Evolutionary conservation across 2,113 vertebrate genomes (phyloP).

Genomic region (Labeo rohita): DNA sequence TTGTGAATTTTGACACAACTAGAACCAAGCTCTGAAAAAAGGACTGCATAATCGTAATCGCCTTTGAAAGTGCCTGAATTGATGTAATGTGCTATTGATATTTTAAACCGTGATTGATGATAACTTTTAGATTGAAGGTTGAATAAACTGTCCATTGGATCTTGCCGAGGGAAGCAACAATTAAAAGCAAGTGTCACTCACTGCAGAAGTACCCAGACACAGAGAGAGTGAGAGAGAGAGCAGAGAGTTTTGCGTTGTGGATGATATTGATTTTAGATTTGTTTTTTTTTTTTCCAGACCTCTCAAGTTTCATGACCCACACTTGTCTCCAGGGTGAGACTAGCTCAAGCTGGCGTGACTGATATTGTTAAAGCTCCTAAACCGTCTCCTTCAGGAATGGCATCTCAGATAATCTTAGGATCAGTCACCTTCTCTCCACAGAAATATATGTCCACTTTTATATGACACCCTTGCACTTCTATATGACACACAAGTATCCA

Average conservation of each 20-base stretch:
- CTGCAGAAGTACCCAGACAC: slow-evolving; percentile 24
- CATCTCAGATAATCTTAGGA: slow-evolving; percentile 78
- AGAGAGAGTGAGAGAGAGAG: slow-evolving; percentile 61
- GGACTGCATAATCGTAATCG: slow-evolving; percentile 17
- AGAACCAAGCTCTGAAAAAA: slow-evolving; percentile 38
- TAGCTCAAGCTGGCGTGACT: slow-evolving; percentile 78
- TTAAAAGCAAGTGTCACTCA: slow-evolving; percentile 58
- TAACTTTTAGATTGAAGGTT: slow-evolving; percentile 51
- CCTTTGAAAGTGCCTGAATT: slow-evolving; percentile 52
- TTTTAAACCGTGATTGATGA: slow-evolving; percentile 56
- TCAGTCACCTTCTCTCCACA: slow-evolving; percentile 62
- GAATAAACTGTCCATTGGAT: slow-evolving; percentile 39
- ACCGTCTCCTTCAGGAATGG: slow-evolving; percentile 76
- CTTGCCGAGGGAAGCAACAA: slow-evolving; percentile 48
- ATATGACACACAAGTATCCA: neutral
- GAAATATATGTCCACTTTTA: slow-evolving; percentile 52
- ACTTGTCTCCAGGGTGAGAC: slow-evolving; percentile 78
- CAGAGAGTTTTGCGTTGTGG: slow-evolving; percentile 74
- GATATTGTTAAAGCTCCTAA: slow-evolving; percentile 78
- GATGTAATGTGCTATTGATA: slow-evolving; percentile 56
- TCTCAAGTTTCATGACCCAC: slow-evolving; percentile 80
- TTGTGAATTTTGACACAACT: slow-evolving; percentile 41
- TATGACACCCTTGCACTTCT: neutral
- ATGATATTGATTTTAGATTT: slow-evolving; percentile 84
- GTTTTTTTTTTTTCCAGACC: slow-evolving; percentile 77